These are phyloP conservation scores for Pectinophora gossypiella DNA, from an alignment of 1,140 invertebrate species.

Conservation along the genomic window DNA sequence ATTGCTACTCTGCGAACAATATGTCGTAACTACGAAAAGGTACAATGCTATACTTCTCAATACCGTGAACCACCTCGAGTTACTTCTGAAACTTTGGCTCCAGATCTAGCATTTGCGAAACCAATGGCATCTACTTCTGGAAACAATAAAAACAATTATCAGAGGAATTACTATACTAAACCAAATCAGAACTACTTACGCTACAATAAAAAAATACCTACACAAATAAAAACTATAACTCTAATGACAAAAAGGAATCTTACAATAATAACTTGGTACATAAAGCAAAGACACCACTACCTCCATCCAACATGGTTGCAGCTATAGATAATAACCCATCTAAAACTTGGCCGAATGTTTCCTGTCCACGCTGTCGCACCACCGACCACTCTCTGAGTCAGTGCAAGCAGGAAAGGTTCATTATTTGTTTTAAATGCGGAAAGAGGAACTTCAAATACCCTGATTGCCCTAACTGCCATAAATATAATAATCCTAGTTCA, in stretches of 20 bases:
- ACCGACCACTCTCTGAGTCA: constrained; percentile 7
- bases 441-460: constrained; percentile 12
- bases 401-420: constrained; percentile 4
- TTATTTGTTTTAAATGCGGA: constrained; percentile 27
- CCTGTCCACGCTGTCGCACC: constrained; percentile 13
- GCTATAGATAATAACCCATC: neutral
- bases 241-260: neutral
- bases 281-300: neutral
- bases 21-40: neutral
- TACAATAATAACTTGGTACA: neutral
- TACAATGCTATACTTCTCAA: neutral
- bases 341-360: neutral
- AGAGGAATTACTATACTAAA: neutral
- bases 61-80: neutral
- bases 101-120: neutral
- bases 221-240: neutral
- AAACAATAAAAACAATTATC: neutral
- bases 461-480: constrained; percentile 14
- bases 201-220: neutral
- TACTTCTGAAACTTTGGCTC: neutral
- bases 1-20: neutral
- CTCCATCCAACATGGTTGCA: no score
- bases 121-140: neutral
- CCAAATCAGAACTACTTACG: neutral
- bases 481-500: constrained; percentile 8